These are phyloP conservation scores for Graphium colonna DNA, from an alignment of 2,888 invertebrate species.

Conservation along the genomic window DNA sequence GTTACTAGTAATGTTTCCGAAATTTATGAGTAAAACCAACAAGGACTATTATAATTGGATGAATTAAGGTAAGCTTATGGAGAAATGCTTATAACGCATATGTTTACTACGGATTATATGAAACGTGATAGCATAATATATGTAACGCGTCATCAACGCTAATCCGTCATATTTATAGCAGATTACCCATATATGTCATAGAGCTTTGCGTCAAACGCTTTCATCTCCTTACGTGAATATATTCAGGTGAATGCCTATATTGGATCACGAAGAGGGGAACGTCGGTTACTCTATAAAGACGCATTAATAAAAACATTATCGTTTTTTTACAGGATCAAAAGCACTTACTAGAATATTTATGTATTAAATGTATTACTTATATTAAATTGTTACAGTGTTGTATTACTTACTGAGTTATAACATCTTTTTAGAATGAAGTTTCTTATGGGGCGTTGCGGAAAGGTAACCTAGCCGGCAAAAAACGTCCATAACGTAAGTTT, in stretches of 20 bases:
- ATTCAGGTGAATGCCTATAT: not conserved
- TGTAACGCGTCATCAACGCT: conserved; percentile 3
- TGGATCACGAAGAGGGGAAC: not conserved
- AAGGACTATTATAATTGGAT: not conserved
- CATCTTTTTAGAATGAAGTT: no score
- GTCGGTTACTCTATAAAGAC: not conserved
- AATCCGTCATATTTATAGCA: conserved; percentile 16
- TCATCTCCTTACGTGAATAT: conserved; percentile 4
- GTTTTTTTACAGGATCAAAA: no score
- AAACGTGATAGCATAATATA: not conserved
- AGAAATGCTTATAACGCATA: not conserved
- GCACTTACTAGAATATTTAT: no score
- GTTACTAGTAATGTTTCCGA: no score
- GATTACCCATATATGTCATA: conserved; percentile 11
- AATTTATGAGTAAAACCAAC: no score
- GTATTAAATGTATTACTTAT: no score
- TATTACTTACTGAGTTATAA: no score
- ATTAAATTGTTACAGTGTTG: no score
- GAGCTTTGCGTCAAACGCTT: conserved; percentile 6
- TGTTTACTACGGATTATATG: not conserved
- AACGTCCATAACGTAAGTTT: no score
- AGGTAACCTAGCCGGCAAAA: no score
- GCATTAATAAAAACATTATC: no score
- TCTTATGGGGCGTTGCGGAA: no score
- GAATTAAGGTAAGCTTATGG: not conserved